Evolutionary conservation across 2,888 invertebrate genomes (phyloP).

Genomic region (Orthosia incerta): DNA sequence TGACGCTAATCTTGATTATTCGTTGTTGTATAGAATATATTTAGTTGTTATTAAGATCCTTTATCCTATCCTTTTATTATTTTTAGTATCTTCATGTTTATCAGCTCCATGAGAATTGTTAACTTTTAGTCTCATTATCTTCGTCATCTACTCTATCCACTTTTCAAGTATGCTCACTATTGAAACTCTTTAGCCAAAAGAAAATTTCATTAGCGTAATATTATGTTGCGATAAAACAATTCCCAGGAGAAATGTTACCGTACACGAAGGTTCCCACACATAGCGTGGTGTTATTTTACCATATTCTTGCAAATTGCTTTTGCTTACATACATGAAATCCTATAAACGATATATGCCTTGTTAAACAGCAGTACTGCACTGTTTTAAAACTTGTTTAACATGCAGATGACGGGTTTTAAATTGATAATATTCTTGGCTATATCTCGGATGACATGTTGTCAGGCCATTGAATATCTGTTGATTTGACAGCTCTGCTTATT

Average conservation of each 20-base stretch:
- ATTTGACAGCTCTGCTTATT: background rate
- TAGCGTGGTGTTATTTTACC: constrained; percentile 35
- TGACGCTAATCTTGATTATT: constrained; percentile 39
- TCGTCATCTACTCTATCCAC: background rate
- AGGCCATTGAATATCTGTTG: constrained; percentile 6
- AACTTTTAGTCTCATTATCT: background rate
- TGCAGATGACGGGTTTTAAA: constrained; percentile 2
- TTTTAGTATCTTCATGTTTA: background rate
- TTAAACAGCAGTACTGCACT: constrained; percentile 3
- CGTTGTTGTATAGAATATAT: constrained; percentile 1
- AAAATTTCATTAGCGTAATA: constrained; percentile 2
- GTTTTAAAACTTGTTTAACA: constrained; percentile 8
- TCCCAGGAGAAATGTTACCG: constrained; percentile 30
- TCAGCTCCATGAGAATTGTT: background rate
- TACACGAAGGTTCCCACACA: constrained; percentile 27
- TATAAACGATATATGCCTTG: constrained; percentile 4
- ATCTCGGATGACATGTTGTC: constrained; percentile 8
- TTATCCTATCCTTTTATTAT: too few species aligned
- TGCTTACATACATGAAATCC: constrained; percentile 11
- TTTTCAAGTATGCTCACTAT: too few species aligned
- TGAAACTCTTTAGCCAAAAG: background rate
- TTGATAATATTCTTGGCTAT: constrained; percentile 6
- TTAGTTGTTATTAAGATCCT: constrained; percentile 33
- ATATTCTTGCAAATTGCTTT: constrained; percentile 34
- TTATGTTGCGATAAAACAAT: constrained; percentile 18